These are phyloP conservation scores for Encarsia formosa DNA, from an alignment of 2,888 invertebrate genomes.

Conservation along the genomic window DNA sequence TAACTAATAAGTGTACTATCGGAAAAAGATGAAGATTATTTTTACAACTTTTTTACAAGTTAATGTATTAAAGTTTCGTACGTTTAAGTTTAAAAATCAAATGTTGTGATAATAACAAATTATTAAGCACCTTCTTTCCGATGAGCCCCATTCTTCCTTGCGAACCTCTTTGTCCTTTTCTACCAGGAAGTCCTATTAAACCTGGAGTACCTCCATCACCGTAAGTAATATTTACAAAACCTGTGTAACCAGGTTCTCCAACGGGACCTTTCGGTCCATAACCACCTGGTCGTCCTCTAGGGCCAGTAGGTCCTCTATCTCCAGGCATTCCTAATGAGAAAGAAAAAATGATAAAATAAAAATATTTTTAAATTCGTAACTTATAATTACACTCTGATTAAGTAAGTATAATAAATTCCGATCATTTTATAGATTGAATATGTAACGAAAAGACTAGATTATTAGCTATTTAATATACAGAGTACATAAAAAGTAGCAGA, in stretches of 20 bases:
- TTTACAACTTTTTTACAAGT: too few species aligned
- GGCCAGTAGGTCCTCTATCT: conserved; percentile 46
- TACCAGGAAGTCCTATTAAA: conserved; percentile 52
- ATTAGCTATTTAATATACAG: too few species aligned
- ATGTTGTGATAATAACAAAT: too few species aligned
- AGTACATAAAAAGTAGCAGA: too few species aligned
- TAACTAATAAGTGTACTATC: too few species aligned
- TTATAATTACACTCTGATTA: too few species aligned
- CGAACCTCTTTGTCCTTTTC: conserved; percentile 58
- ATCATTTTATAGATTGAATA: too few species aligned
- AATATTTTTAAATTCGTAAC: not conserved
- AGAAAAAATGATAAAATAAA: not conserved
- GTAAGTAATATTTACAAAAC: conserved; percentile 43
- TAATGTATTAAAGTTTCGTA: too few species aligned
- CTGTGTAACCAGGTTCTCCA: conserved; percentile 54
- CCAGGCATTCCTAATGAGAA: conserved; percentile 44
- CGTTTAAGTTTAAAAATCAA: too few species aligned
- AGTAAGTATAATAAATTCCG: too few species aligned
- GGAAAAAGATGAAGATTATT: too few species aligned
- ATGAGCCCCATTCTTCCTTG: conserved; percentile 49
- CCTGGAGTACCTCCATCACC: conserved; percentile 59
- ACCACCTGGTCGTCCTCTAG: conserved; percentile 56
- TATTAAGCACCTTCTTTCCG: conserved; percentile 42
- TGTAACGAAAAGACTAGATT: too few species aligned
- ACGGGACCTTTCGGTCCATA: conserved; percentile 56